A percentile compares a stretch with the other conserved stretches of the same genome.
phyloP scores from a whole-genome alignment of 1,140 invertebrate species.

The Ephestia elutella region DNA sequence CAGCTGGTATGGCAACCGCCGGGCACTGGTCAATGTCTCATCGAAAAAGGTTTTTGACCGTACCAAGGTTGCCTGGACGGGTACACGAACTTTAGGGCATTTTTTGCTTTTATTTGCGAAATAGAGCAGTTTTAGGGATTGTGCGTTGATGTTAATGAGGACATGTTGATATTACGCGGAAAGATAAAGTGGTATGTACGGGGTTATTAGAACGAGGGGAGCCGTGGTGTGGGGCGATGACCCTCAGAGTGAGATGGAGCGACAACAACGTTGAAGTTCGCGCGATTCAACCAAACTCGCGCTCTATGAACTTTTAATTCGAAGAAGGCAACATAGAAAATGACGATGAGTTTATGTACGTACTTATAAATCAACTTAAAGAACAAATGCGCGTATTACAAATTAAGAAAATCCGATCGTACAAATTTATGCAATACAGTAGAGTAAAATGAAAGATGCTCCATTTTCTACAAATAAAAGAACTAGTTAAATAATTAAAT shows the following conservation, averaged over 20 bases:
- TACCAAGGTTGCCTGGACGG: constrained; percentile 51
- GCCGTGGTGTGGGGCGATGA: constrained; percentile 62
- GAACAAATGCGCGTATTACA: too few relatives aligned
- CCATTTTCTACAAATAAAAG: too few relatives aligned
- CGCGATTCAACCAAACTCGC: constrained; percentile 28
- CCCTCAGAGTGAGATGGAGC: constrained; percentile 63
- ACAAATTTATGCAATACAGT: too few relatives aligned
- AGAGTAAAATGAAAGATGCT: too few relatives aligned
- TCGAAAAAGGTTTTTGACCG: constrained; percentile 49
- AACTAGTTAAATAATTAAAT: too few relatives aligned
- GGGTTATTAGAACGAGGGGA: constrained; percentile 69
- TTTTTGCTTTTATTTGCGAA: constrained; percentile 29
- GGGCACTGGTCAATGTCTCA: constrained; percentile 48
- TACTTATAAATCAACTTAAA: too few relatives aligned
- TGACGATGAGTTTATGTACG: too few relatives aligned
- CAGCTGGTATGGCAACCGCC: constrained; percentile 34
- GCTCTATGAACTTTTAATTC: not conserved
- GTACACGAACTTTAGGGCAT: constrained; percentile 45
- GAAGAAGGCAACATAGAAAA: too few relatives aligned
- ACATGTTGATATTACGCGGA: constrained; percentile 17
- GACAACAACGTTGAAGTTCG: constrained; percentile 71
- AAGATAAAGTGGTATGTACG: constrained; percentile 54
- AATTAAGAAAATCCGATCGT: too few relatives aligned
- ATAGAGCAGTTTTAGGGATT: constrained; percentile 6
- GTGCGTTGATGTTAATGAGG: constrained; percentile 10